Base-by-base conservation (phyloP, 2,113 vertebrate genomes). In the Turnix velox region DNA sequence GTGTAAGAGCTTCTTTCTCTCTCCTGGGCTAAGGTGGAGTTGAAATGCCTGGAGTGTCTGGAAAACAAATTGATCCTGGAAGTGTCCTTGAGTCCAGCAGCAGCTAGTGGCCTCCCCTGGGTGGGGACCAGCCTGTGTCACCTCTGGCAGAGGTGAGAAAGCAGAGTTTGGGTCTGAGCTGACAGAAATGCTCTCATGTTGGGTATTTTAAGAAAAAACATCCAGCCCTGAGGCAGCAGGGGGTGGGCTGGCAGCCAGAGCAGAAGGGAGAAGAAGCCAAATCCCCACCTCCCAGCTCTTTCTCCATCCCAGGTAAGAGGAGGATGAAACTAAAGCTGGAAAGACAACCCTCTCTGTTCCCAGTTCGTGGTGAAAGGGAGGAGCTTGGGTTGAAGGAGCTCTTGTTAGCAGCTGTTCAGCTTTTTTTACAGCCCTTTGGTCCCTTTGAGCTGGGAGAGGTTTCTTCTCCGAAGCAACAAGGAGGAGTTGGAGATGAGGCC, bases 401-500 rank as follows among this genome's bases (percentile, higher is more conserved):
- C 45, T n/a, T 22, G 55, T 37, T 51, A 11, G 63, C 48, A 78
- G 54, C 48, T 63, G 55, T 20, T 11, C 74, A 15, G 16, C 40
- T 46, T 63, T n/a, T 63, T n/a, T 35, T 45, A 62, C 80, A 84
- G 72, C 52, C 45, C 46, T 14, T n/a, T n/a, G n/a, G 10, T 25
- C 27, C 33, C 69, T 35, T 61, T n/a, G 65, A 19, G 8, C 7
- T 13, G n/a, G 69, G 72, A 39, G 69, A 39, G 74, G 7, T 69
- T 49, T 82, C 25, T 94, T 61, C 92, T 90, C 59, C 93, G 89
- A 37, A 99, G 97, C 81, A 99, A 94, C 63, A 99, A 91, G 1
- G 96, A 93, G 5, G 98, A 96, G 0, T 94, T 99, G 51, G 97
- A 96, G 9, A 89, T 96, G 59, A 99, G 97, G 39, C 98, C 99